Evolutionary conservation across 2,888 invertebrate species (phyloP).

Genomic region (Synanthedon tipuliformis): DNA sequence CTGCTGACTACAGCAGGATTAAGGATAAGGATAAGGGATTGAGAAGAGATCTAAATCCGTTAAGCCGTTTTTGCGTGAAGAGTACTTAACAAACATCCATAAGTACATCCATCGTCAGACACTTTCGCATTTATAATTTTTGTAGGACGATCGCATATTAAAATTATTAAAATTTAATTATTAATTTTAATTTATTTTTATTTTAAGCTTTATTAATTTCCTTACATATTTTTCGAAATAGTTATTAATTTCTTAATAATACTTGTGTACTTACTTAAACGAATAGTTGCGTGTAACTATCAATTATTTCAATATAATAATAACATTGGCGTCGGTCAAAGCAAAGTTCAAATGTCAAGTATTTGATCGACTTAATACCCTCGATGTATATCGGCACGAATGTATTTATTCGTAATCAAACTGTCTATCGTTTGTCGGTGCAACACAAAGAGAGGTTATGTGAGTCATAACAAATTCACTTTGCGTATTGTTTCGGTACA

Average conservation of each 20-base stretch:
- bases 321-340: slow-evolving; percentile 4
- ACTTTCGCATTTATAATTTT: too few relatives aligned
- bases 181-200: too few relatives aligned
- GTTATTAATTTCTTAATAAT: not conserved
- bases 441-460: not conserved
- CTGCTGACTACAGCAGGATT: too few relatives aligned
- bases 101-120: too few relatives aligned
- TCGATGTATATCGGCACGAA: slow-evolving; percentile 5
- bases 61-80: too few relatives aligned
- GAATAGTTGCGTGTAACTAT: not conserved
- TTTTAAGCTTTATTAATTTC: too few relatives aligned
- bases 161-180: too few relatives aligned
- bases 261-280: not conserved
- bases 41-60: too few relatives aligned
- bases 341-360: slow-evolving; percentile 9
- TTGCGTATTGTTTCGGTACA: not conserved
- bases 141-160: too few relatives aligned
- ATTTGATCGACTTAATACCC: slow-evolving; percentile 4
- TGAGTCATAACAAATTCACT: not conserved
- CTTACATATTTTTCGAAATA: too few relatives aligned
- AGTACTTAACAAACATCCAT: too few relatives aligned
- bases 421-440: slow-evolving; percentile 4
- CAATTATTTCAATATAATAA: slow-evolving; percentile 1
- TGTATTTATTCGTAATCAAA: slow-evolving; percentile 2
- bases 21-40: too few relatives aligned